Evolutionary conservation across 2,888 invertebrate genomes (phyloP).

Genomic region (Hipparchia semele): DNA sequence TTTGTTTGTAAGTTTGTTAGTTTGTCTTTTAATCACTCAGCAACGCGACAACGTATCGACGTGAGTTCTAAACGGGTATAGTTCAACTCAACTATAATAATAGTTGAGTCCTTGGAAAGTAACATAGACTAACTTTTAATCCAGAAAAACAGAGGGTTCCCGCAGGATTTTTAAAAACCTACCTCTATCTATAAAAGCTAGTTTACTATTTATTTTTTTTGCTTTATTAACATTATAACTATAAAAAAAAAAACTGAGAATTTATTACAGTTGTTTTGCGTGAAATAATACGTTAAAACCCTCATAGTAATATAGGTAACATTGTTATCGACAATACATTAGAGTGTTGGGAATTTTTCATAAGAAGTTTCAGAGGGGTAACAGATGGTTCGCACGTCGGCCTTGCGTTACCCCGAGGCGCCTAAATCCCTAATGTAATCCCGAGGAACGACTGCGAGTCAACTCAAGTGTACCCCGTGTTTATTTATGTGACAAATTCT

Average conservation of each 20-base stretch:
- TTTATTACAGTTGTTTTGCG: too few relatives aligned
- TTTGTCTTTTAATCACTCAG: too few relatives aligned
- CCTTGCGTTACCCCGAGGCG: constrained; percentile 56
- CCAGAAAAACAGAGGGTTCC: too few relatives aligned
- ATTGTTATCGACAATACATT: constrained; percentile 12
- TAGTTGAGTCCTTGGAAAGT: too few relatives aligned
- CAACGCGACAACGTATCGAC: too few relatives aligned
- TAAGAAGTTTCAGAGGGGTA: constrained; percentile 64
- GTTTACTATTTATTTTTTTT: not conserved
- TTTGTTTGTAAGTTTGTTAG: too few relatives aligned
- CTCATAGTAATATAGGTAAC: not conserved
- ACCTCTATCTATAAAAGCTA: too few relatives aligned
- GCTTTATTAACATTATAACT: not conserved
- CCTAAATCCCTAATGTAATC: constrained; percentile 77
- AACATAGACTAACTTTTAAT: too few relatives aligned
- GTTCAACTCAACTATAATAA: too few relatives aligned
- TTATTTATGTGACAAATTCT: constrained; percentile 82
- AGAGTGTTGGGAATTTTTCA: constrained; percentile 50
- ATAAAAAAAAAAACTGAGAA: not conserved
- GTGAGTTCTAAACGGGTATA: too few relatives aligned
- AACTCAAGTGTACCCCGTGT: constrained; percentile 74
- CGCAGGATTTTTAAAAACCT: too few relatives aligned
- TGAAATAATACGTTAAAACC: too few relatives aligned
- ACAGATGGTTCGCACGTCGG: constrained; percentile 78
- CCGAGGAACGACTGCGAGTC: constrained; percentile 70